A percentile compares a stretch with the other conserved stretches of the same genome.
Evolutionary conservation across 2,888 invertebrate species (phyloP).

Genomic region (Adelphocoris suturalis): DNA sequence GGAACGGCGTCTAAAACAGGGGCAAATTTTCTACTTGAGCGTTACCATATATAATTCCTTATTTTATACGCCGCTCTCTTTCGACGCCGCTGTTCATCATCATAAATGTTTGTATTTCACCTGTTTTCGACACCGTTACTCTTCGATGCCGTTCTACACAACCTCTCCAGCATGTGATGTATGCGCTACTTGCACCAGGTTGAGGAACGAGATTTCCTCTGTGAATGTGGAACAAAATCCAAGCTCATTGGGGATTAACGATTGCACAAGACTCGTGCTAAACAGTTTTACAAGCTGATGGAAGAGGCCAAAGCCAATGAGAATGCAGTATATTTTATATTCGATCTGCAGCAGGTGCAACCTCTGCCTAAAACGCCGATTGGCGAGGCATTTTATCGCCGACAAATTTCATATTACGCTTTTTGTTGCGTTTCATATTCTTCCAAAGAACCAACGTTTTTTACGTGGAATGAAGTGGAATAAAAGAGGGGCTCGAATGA

Average conservation of each 20-base stretch:
- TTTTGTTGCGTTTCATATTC: conserved; percentile 51
- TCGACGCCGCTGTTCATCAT: too few relatives aligned
- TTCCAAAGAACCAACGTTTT: conserved; percentile 46
- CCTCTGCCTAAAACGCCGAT: conserved; percentile 55
- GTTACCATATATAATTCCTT: too few relatives aligned
- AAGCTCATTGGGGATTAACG: neutral
- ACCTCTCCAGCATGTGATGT: too few relatives aligned
- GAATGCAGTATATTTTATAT: conserved; percentile 30
- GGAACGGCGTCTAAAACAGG: too few relatives aligned
- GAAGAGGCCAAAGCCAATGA: neutral
- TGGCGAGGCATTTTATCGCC: too few relatives aligned
- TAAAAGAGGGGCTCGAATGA: conserved; percentile 42
- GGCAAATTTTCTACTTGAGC: too few relatives aligned
- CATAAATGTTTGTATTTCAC: too few relatives aligned
- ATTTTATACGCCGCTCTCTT: too few relatives aligned
- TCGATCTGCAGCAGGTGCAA: conserved; percentile 46
- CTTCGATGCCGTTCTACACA: too few relatives aligned
- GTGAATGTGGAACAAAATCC: neutral
- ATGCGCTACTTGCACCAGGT: conserved; percentile 48
- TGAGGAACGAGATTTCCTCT: neutral
- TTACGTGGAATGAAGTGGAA: conserved; percentile 45
- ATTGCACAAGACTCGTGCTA: neutral
- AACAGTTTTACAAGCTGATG: conserved; percentile 23
- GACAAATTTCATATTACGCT: conserved; percentile 38
- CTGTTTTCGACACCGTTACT: too few relatives aligned